Percentiles rank a stretch among this genome's conserved stretches.
phyloP scores from a whole-genome alignment of 2,113 vertebrate genomes.

The Suncus etruscus region DNA sequence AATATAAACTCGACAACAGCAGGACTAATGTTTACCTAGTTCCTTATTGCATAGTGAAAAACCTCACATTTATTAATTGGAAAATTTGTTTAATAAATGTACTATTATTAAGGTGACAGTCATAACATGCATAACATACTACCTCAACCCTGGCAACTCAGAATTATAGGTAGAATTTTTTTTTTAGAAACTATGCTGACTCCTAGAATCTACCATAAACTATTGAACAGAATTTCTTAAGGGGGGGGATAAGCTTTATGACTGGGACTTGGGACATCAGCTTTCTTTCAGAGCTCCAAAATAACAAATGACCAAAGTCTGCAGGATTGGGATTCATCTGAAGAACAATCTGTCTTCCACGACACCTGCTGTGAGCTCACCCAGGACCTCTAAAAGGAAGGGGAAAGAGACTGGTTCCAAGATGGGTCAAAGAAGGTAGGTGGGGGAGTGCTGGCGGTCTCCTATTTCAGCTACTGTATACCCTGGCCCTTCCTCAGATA shows the following conservation, averaged over 20 bases:
- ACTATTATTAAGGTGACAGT: background rate
- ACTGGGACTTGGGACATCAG: background rate
- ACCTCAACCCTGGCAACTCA: background rate
- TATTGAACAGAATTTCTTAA: background rate
- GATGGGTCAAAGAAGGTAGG: background rate
- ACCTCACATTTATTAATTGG: background rate
- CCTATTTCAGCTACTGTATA: background rate
- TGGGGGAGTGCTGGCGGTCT: background rate
- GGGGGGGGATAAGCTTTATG: background rate
- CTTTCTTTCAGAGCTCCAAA: constrained; percentile 6
- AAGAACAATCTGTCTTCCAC: background rate
- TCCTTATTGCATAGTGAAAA: background rate
- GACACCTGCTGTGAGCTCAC: background rate
- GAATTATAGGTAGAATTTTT: background rate
- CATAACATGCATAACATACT: background rate
- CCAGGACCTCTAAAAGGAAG: background rate
- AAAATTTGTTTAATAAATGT: background rate
- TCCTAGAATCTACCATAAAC: background rate
- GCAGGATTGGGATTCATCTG: background rate
- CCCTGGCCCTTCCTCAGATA: background rate
- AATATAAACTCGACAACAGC: background rate
- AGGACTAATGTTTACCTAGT: background rate
- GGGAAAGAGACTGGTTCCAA: background rate
- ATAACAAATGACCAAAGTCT: background rate
- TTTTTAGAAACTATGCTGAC: background rate